Percentiles rank a stretch among this genome's conserved stretches.
These are phyloP conservation scores for Drosophila basisetae DNA, from an alignment of 2,888 invertebrate genomes.

Conservation along the genomic window DNA sequence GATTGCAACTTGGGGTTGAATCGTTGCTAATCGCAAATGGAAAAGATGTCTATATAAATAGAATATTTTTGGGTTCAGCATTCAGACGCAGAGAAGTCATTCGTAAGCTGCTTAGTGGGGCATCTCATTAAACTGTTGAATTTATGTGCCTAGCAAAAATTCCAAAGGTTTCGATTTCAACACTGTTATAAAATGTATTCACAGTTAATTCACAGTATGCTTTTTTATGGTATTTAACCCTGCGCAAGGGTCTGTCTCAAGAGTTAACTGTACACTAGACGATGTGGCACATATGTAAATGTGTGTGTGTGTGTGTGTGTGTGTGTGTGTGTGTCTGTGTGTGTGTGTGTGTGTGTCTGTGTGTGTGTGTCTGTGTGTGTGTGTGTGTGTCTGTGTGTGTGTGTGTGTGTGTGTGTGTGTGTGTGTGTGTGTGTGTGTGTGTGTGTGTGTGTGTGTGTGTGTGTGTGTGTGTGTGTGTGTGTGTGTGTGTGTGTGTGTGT, in stretches of 20 bases:
- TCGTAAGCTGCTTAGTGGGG: conserved; percentile 6
- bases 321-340: background rate
- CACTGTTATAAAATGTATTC: conserved; percentile 1
- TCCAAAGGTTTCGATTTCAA: conserved; percentile 18
- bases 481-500: conserved; percentile 7
- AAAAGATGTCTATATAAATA: background rate
- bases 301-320: conserved; percentile 7
- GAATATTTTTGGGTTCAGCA: background rate
- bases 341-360: too few relatives aligned
- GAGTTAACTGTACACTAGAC: conserved; percentile 53
- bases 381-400: too few relatives aligned
- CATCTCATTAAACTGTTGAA: conserved; percentile 13
- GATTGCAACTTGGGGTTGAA: conserved; percentile 18
- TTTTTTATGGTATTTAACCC: conserved; percentile 16
- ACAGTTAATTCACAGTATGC: conserved; percentile 9
- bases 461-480: conserved; percentile 6
- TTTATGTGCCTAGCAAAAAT: background rate
- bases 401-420: conserved; percentile 1
- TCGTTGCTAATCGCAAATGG: background rate
- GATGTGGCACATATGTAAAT: conserved; percentile 21
- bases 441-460: conserved; percentile 6
- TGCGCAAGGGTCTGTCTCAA: conserved; percentile 50
- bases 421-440: conserved; percentile 7
- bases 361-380: too few relatives aligned
- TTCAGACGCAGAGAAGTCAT: background rate